Percentiles rank a stretch among this genome's conserved stretches.
These are phyloP conservation scores for Scaptomyza parva DNA, from an alignment of 2,888 invertebrate genomes.

Conservation along the genomic window DNA sequence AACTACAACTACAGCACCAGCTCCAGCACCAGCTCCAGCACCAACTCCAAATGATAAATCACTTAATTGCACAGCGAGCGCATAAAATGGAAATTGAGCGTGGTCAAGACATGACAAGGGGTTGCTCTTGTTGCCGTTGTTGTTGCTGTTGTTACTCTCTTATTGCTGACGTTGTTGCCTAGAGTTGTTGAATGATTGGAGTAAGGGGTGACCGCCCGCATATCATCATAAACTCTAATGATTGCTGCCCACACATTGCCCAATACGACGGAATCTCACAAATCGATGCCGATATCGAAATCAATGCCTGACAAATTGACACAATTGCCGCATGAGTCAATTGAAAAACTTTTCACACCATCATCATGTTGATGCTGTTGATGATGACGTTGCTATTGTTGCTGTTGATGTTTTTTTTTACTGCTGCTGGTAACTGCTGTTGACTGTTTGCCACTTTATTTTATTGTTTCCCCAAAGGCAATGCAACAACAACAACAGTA, in stretches of 20 bases:
- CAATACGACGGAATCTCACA: conserved; percentile 40
- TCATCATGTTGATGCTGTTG: conserved; percentile 38
- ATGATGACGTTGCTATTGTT: conserved; percentile 34
- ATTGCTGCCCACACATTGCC: conserved; percentile 68
- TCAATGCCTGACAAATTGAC: conserved; percentile 81
- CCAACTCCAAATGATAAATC: conserved; percentile 76
- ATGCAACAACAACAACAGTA: conserved; percentile 44
- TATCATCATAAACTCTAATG: conserved; percentile 64
- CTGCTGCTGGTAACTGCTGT: conserved; percentile 36
- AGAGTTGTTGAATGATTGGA: conserved; percentile 36
- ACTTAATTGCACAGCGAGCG: conserved; percentile 79
- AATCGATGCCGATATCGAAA: conserved; percentile 72
- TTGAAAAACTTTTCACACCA: conserved; percentile 70
- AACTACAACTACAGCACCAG: conserved; percentile 40
- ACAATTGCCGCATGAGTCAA: conserved; percentile 80
- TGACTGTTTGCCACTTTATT: conserved; percentile 79
- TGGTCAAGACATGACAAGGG: conserved; percentile 70
- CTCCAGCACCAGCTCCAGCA: conserved; percentile 49
- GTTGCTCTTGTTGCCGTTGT: conserved; percentile 59
- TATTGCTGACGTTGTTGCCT: conserved; percentile 8
- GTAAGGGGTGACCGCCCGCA: conserved; percentile 64
- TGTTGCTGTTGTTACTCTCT: conserved; percentile 11
- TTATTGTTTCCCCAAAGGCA: conserved; percentile 79
- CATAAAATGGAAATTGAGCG: conserved; percentile 81
- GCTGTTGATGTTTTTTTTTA: conserved; percentile 14